Conservation (phyloP, 1,140 invertebrate species). For the Zaprionus ghesquierei region DNA sequence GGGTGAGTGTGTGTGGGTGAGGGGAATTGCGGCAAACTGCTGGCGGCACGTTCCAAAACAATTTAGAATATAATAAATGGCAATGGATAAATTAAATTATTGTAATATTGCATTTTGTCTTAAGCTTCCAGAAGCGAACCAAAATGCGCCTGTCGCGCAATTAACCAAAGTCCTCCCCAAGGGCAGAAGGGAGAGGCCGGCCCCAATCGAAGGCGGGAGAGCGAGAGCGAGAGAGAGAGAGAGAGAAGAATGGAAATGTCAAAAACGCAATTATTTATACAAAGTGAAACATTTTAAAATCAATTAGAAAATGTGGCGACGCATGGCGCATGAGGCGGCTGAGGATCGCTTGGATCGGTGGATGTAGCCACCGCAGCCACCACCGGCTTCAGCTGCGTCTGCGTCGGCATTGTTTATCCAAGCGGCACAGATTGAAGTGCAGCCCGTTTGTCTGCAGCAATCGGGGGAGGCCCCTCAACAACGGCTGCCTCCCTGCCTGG, state of each 20-base stretch:
- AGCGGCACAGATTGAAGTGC: conserved; percentile 80
- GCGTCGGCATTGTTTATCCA: conserved; percentile 60
- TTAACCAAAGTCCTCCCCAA: conserved; percentile 64
- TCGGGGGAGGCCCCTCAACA: conserved; percentile 47
- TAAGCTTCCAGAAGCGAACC: conserved; percentile 54
- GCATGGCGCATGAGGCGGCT: conserved; percentile 65
- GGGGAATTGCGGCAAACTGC: conserved; percentile 2
- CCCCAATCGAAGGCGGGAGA: not conserved
- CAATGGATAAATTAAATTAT: conserved; percentile 82
- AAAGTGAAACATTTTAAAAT: conserved; percentile 81
- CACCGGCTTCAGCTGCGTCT: not conserved
- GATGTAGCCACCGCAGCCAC: not conserved
- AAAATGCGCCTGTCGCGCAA: conserved; percentile 46
- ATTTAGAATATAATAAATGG: conserved; percentile 82
- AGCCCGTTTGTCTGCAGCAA: conserved; percentile 64
- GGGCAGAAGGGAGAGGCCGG: not conserved
- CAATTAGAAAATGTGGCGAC: conserved; percentile 82
- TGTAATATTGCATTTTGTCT: conserved; percentile 69
- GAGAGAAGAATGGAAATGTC: conserved; percentile 51
- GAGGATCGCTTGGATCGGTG: not conserved
- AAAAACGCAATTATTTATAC: conserved; percentile 82
- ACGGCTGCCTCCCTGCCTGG: not conserved
- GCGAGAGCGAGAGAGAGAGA: not conserved
- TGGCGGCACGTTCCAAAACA: conserved; percentile 76
- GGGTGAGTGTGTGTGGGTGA: not conserved